Percentiles rank a stretch among this genome's conserved stretches.
phyloP scores from a whole-genome alignment of 2,888 invertebrate genomes.

The Microctonus brassicae region DNA sequence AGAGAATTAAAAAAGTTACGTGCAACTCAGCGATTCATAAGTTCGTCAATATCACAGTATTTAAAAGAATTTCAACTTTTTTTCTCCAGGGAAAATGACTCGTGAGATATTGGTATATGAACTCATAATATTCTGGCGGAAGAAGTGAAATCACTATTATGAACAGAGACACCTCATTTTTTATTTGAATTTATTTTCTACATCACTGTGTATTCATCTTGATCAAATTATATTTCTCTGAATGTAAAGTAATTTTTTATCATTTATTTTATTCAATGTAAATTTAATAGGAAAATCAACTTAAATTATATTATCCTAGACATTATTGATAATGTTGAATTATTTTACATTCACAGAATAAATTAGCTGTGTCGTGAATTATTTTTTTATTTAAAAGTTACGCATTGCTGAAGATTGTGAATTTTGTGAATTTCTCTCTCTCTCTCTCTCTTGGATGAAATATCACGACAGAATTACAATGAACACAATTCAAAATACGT shows the following conservation, averaged over 20 bases:
- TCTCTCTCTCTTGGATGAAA: not conserved
- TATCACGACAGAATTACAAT: not conserved
- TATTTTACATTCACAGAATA: not conserved
- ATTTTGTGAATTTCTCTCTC: not conserved
- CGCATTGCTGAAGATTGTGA: not conserved
- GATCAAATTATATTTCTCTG: too few relatives aligned
- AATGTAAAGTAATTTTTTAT: too few relatives aligned
- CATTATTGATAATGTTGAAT: not conserved
- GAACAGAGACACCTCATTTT: not conserved
- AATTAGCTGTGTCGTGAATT: not conserved
- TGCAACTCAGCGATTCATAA: not conserved
- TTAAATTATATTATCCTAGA: not conserved
- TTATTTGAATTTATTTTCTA: not conserved
- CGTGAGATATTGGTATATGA: too few relatives aligned
- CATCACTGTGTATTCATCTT: too few relatives aligned
- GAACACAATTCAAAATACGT: not conserved
- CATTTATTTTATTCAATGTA: not conserved
- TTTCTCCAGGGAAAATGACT: not conserved
- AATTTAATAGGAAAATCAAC: not conserved
- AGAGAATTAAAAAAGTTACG: not conserved
- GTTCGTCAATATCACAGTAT: conserved; percentile 2
- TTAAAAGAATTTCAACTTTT: not conserved
- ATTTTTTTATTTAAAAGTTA: not conserved
- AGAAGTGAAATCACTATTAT: not conserved
- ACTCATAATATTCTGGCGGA: not conserved